Conservation (phyloP, 2,888 invertebrate species). For the Rotaria magnacalcarata region DNA sequence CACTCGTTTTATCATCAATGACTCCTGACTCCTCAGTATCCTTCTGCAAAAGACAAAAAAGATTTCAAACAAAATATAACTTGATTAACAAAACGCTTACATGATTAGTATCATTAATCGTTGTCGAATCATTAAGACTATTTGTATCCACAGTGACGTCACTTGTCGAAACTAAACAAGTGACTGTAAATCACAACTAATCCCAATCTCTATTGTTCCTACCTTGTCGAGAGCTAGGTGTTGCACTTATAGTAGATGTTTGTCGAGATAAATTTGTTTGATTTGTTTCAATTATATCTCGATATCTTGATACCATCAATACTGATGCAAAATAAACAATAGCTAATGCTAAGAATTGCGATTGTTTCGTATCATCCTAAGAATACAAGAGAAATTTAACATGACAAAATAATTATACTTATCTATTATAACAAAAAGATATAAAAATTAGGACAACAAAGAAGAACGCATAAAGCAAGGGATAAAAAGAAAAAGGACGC, state of each 20-base stretch:
- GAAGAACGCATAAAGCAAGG: conserved; percentile 39
- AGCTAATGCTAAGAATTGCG: conserved; percentile 94
- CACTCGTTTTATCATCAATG: background rate
- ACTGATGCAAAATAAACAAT: conserved; percentile 99
- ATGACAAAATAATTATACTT: background rate
- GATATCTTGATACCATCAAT: conserved; percentile 98
- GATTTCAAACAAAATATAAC: background rate
- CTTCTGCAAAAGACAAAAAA: background rate
- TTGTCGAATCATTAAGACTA: background rate
- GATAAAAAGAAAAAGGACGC: conserved; percentile 41
- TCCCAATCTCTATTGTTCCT: background rate
- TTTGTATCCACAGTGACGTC: background rate
- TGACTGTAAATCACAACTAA: background rate
- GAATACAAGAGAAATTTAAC: conserved; percentile 54
- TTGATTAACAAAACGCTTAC: too few relatives aligned
- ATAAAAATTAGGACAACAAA: conserved; percentile 44
- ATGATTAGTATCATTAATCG: too few relatives aligned
- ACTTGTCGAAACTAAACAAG: background rate
- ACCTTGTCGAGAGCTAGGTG: background rate
- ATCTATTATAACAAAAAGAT: background rate
- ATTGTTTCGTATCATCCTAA: conserved; percentile 98
- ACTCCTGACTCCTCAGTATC: background rate
- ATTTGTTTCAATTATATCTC: conserved; percentile 89
- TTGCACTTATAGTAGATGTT: background rate
- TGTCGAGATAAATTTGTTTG: background rate